Evolutionary conservation across 2,888 invertebrate genomes (phyloP), one percentile per base, ranked within the genome.

Genomic region (Synergus laeviventris): DNA sequence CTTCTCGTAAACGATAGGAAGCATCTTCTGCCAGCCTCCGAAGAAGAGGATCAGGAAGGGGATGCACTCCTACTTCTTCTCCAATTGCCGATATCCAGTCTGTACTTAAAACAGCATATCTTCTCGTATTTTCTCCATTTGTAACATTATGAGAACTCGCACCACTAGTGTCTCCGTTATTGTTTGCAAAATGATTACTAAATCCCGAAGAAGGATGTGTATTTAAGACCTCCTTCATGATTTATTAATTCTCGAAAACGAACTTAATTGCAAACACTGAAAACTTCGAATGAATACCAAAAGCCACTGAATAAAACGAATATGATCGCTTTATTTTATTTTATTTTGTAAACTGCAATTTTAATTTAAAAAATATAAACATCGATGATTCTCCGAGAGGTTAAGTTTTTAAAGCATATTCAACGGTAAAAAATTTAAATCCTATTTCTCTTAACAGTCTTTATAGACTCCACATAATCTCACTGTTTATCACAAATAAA

Each of bases 41-140:
- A 14, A 89, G 79, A 38, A 91, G 81, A 70, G 88, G 83, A 82
- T 91, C 90, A 0, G 89, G 87, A 24, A 91, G 77, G 8, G 90
- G 86, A 82, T 90, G 87, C 82, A 91, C 85, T 38, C 90, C 90
- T 38, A 91, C 82, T 81, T 91, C 91, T 79, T 91, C 91, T 7
- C 90, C 89, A 61, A 90, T 91, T 2, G 88, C 81, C 59, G 89
- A 88, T 78, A 91, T 84, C 90, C 90, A 91, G 21, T 91, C 90
- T 36, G 87, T 89, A 75, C 91, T 90, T 7, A 91, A 81, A 42
- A 91, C 84, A 7, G 91, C 90, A 64, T 91, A 91, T 80, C 83
- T 86, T 77, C 89, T 87, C 1, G 88, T 78, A 75, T 82, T 86
- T 74, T 83, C 85, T 18, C 89, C 89, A 42, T 84, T 84, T 14